phyloP scores from a whole-genome alignment of 2,888 invertebrate species.

The Parnassius orleans region DNA sequence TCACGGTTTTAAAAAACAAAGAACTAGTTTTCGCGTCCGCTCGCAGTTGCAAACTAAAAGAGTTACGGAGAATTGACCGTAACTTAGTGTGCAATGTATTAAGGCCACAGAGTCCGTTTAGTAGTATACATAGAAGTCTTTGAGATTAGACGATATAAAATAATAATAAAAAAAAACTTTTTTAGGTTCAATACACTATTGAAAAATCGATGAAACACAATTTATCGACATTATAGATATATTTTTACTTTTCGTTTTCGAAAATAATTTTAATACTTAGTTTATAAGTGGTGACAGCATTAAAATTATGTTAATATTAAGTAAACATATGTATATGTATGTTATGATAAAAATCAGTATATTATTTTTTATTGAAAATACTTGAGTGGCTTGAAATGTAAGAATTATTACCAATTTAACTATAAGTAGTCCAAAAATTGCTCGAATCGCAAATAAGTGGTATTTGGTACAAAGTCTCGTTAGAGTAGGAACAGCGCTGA shows the following conservation, averaged over 20 bases:
- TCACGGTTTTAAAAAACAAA: too few relatives aligned
- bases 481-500: neutral
- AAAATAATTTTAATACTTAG: neutral
- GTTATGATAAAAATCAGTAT: neutral
- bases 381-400: neutral
- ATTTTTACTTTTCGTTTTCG: neutral
- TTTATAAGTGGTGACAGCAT: conserved; percentile 8
- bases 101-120: too few relatives aligned
- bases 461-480: conserved; percentile 17
- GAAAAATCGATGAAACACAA: neutral
- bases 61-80: too few relatives aligned
- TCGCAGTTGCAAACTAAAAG: too few relatives aligned
- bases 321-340: neutral
- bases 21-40: too few relatives aligned
- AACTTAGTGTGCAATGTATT: too few relatives aligned
- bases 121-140: too few relatives aligned
- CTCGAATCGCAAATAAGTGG: neutral
- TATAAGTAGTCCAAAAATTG: conserved; percentile 1
- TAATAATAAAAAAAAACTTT: too few relatives aligned
- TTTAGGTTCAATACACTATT: neutral
- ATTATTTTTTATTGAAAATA: neutral
- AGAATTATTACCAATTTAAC: neutral
- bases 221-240: neutral
- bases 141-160: too few relatives aligned
- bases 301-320: neutral